These are phyloP conservation scores for Artibeus lituratus DNA, from an alignment of 2,797 vertebrate genomes.

Conservation along the genomic window DNA sequence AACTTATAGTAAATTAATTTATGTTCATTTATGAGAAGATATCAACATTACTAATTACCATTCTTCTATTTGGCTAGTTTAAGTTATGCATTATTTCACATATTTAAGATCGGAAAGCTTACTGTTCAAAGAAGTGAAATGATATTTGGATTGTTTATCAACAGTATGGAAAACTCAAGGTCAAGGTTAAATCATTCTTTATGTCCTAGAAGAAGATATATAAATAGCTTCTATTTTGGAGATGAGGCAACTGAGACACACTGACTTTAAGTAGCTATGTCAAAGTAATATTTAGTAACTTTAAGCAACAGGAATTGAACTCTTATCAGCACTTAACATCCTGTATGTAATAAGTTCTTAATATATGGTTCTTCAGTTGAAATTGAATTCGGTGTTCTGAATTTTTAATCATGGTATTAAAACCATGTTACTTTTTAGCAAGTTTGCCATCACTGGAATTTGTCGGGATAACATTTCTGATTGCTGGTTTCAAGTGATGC, in stretches of 20 bases:
- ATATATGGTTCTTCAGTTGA: not conserved
- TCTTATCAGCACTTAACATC: not conserved
- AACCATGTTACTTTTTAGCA: not conserved
- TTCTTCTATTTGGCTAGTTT: not conserved
- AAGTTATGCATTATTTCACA: constrained; percentile 12
- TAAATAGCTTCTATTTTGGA: constrained; percentile 13
- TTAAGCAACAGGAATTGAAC: not conserved
- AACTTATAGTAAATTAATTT: not conserved
- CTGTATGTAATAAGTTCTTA: not conserved
- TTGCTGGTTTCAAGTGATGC: not conserved
- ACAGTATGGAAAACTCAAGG: not conserved
- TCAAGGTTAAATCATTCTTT: constrained; percentile 16
- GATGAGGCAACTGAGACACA: not conserved
- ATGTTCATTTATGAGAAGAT: not conserved
- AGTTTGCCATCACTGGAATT: not conserved
- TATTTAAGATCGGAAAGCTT: not conserved
- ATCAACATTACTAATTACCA: not conserved
- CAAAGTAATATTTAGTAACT: not conserved
- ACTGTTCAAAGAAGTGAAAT: not conserved
- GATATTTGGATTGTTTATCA: not conserved
- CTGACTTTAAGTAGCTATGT: not conserved
- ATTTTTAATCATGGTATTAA: constrained; percentile 7
- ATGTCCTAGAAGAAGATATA: not conserved
- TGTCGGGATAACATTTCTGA: not conserved
- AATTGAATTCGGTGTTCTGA: not conserved